Evolutionary conservation across 2,888 invertebrate species (phyloP), one percentile per base, ranked within the genome.

Genomic region (Agonopterix alstromeriana): DNA sequence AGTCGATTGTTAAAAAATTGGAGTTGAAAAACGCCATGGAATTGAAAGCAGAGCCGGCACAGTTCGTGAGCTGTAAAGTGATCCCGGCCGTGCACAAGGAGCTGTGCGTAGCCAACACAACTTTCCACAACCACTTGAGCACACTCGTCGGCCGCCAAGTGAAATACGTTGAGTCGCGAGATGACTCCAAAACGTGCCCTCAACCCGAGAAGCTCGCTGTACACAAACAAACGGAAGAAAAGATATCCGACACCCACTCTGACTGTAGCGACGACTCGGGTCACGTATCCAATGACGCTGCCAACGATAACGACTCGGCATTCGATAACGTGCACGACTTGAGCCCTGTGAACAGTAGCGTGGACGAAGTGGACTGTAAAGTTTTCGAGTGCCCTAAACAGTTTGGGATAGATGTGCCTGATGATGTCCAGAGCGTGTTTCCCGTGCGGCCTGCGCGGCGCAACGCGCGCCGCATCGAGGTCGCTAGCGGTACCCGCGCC

Each of bases 251-350:
- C 74, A 90, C 91, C 58, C 90, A 90, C 56, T 93, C 93, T 5
- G 93, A 93, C 63, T 94, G 94, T 63, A 94, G 94, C 50, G 94
- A 95, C 64, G 95, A 95, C 82, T 94, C 94, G 49, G 95, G 95
- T 52, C 94, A 95, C 78, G 94, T 94, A 60, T 94, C 94, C 46
- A 95, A 94, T 67, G 94, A 94, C 70, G 94, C 94, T 51, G 94
- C 94, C 46, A 94, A 94, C 68, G 94, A 94, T 72, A 91, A 91
- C 64, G 92, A 92, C 53, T 70, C 67, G 8, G 64, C 73, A 12
- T 85, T 82, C 57, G 83, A 86, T 61, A 77, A 71, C 59, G 73
- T 76, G 47, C 73, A 73, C 57, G 81, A 80, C 48, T 53, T 77
- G 48, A 77, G 76, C 50, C 72, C 82, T 2, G 65, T 70, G 40